A percentile compares a stretch with the other conserved stretches of the same genome.
These are phyloP conservation scores for Capromys pilorides DNA, from an alignment of 2,797 vertebrate species.

Conservation along the genomic window DNA sequence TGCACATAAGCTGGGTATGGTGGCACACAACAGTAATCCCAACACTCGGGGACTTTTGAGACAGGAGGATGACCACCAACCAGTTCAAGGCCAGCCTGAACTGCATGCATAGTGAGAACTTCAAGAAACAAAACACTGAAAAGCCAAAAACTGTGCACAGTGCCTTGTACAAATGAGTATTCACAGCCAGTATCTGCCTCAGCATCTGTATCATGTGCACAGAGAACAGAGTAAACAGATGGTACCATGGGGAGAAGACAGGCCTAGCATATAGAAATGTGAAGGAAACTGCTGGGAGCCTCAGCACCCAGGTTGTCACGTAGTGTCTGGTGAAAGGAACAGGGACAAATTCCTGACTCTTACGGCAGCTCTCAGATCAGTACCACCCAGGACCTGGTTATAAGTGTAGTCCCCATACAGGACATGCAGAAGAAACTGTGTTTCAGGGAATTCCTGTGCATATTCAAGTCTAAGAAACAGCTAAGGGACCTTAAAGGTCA, in stretches of 20 bases:
- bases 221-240: not conserved
- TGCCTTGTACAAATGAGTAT: not conserved
- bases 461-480: not conserved
- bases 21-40: not conserved
- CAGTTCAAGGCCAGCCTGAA: not conserved
- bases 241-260: not conserved
- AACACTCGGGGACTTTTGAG: not conserved
- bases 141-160: not conserved
- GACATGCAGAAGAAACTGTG: not conserved
- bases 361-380: not conserved
- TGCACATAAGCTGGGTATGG: not conserved
- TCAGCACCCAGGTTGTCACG: not conserved
- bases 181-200: not conserved
- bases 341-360: not conserved
- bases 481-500: not conserved
- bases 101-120: not conserved
- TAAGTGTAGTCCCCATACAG: not conserved
- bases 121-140: not conserved
- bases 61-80: not conserved
- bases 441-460: not conserved
- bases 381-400: not conserved
- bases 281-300: not conserved
- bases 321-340: not conserved
- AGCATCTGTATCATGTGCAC: rapidly evolving
- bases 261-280: not conserved